Evolutionary conservation across 2,113 vertebrate genomes (phyloP).

Genomic region (Mus pahari): DNA sequence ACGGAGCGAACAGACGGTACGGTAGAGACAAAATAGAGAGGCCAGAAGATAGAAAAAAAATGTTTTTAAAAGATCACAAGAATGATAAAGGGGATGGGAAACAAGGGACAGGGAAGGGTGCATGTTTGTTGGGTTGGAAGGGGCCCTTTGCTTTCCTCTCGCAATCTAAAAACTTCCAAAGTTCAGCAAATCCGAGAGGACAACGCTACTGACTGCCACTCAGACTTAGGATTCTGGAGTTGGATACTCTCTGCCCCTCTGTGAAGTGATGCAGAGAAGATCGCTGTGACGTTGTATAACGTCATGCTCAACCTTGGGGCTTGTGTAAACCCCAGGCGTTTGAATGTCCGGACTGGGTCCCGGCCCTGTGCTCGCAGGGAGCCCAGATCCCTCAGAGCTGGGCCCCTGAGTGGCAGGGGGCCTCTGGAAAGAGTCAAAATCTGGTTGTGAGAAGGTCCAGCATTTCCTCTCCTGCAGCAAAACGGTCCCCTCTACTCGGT

Average conservation of each 20-base stretch:
- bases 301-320: neutral
- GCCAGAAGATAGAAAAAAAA: neutral
- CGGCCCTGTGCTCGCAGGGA: neutral
- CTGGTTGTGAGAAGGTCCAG: neutral
- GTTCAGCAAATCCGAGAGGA: neutral
- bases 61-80: neutral
- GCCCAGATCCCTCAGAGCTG: neutral
- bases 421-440: neutral
- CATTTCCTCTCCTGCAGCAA: neutral
- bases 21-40: neutral
- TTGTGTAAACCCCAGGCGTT: neutral
- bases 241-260: neutral
- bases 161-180: neutral
- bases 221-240: neutral
- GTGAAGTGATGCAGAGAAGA: neutral
- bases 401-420: fast-evolving
- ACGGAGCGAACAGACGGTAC: neutral
- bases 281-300: constrained; percentile 17
- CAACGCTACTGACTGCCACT: fast-evolving
- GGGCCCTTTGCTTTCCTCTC: neutral
- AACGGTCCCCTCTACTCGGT: neutral
- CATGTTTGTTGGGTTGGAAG: neutral
- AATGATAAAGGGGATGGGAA: neutral
- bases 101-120: too few relatives aligned
- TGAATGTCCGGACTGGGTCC: fast-evolving